Base-by-base conservation (phyloP, 2,888 invertebrate genomes). In the Lottia gigantea region DNA sequence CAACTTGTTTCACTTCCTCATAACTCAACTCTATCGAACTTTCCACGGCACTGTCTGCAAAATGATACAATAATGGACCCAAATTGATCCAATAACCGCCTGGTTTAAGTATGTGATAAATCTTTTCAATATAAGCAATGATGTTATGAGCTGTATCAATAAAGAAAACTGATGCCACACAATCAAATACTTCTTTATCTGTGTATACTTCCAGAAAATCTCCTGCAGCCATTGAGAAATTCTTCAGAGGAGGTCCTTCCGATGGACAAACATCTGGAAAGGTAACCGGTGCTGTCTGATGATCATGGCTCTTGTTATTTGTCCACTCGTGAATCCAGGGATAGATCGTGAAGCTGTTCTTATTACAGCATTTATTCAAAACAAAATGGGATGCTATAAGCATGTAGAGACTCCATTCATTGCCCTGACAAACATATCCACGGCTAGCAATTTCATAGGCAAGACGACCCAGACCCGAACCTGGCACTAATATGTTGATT, bases 361-460 rank as follows among this genome's bases (percentile, higher is more conserved):
- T 86, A 46, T 85, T 92, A 89, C 91, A 91, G 86, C 90, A 92
- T 85, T 93, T 92, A 90, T 99, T 99, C 63, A 99, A 90, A 71
- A 99, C 93, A 88, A 97, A 98, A 90, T 97, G 95, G 63, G 98
- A 97, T 0, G 96, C 95, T 80, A 98, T 95, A 66, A 99, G 90
- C 98, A 99, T 99, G 88, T 96, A 98, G 55, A 98, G 91, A 45
- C 96, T 97, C 90, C 97, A 98, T 90, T 99, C 99, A 88, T 99
- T 99, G 76, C 98, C 99, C 89, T 98, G 96, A 82, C 97, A 98
- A 14, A 92, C 92, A 90, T 94, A 99, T 0, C 98, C 98, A 23
- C 93, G 91, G 71, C 92, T 92, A 0, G 98, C 97, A 46, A 99
- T 92, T 91, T 99, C 98, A 91, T 94, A 97, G 0, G 97, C 95